Conservation (phyloP, 1,140 invertebrate species). For the Calephelis virginiensis region DNA sequence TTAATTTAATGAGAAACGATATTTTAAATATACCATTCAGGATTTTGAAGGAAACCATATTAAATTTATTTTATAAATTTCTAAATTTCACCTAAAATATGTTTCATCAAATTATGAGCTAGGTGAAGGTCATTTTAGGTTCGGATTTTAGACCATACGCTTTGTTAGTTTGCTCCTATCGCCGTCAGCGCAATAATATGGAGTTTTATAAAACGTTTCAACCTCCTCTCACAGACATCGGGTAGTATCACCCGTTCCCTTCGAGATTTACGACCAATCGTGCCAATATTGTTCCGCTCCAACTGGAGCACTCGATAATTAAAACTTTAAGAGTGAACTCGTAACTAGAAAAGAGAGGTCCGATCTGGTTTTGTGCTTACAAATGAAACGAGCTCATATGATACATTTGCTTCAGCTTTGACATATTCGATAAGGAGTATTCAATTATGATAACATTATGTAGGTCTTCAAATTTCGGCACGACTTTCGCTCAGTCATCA, state of each 20-base stretch:
- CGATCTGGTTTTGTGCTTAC: neutral
- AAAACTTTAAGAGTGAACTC: conserved; percentile 25
- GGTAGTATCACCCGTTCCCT: conserved; percentile 21
- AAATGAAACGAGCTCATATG: neutral
- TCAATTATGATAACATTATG: too few species aligned
- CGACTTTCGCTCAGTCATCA: too few species aligned
- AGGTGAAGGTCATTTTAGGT: too few species aligned
- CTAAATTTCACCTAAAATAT: too few species aligned
- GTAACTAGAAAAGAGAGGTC: conserved; percentile 20
- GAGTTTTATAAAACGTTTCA: conserved; percentile 17
- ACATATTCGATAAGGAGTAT: too few species aligned
- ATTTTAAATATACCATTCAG: too few species aligned
- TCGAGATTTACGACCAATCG: too few species aligned
- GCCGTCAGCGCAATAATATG: neutral
- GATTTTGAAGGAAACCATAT: too few species aligned
- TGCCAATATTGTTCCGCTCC: conserved; percentile 26
- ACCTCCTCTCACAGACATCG: conserved; percentile 16
- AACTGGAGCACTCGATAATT: conserved; percentile 24
- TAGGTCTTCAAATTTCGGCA: too few species aligned
- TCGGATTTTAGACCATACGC: neutral
- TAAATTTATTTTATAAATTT: too few species aligned
- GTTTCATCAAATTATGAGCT: too few species aligned
- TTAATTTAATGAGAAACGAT: too few species aligned
- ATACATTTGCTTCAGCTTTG: neutral
- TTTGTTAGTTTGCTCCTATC: neutral